phyloP scores from a whole-genome alignment of 2,113 vertebrate species.

The Epinephelus lanceolatus region DNA sequence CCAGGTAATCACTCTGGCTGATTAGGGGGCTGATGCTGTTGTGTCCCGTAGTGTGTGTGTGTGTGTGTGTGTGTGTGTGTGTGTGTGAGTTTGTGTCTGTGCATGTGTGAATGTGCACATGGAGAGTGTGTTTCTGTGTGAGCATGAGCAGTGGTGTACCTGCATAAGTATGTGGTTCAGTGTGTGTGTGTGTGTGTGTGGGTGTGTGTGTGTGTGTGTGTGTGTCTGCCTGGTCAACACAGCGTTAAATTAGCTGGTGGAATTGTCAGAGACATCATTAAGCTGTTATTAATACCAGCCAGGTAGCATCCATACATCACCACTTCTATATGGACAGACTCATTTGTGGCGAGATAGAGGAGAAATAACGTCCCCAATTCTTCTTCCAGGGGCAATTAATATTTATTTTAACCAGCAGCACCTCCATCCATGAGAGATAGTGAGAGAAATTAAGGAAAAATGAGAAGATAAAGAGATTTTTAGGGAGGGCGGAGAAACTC shows the following conservation, averaged over 20 bases:
- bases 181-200: slow-evolving; percentile 30
- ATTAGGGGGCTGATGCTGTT: slow-evolving; percentile 56
- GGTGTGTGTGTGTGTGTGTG: slow-evolving; percentile 23
- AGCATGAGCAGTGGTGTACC: slow-evolving; percentile 9
- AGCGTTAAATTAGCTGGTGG: slow-evolving; percentile 80
- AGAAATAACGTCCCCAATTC: slow-evolving; percentile 33
- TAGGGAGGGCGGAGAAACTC: neutral
- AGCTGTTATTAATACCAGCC: slow-evolving; percentile 81
- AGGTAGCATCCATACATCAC: slow-evolving; percentile 78
- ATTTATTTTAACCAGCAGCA: slow-evolving; percentile 60
- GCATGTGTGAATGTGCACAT: slow-evolving; percentile 16
- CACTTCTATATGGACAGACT: slow-evolving; percentile 58
- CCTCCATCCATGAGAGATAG: neutral
- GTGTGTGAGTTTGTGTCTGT: neutral
- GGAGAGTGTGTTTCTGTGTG: slow-evolving; percentile 30
- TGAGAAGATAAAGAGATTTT: slow-evolving; percentile 32
- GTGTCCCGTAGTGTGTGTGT: slow-evolving; percentile 29
- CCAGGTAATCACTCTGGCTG: slow-evolving; percentile 76
- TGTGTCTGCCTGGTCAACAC: slow-evolving; percentile 64
- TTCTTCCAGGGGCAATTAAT: slow-evolving; percentile 67
- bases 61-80: slow-evolving; percentile 10
- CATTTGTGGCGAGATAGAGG: slow-evolving; percentile 57
- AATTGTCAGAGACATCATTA: slow-evolving; percentile 81
- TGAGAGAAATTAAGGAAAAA: slow-evolving; percentile 22
- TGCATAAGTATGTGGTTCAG: slow-evolving; percentile 2